Evolutionary conservation across 1,140 invertebrate species (phyloP), one percentile per base, ranked within the genome.

Genomic region (Drosophila eugracilis): DNA sequence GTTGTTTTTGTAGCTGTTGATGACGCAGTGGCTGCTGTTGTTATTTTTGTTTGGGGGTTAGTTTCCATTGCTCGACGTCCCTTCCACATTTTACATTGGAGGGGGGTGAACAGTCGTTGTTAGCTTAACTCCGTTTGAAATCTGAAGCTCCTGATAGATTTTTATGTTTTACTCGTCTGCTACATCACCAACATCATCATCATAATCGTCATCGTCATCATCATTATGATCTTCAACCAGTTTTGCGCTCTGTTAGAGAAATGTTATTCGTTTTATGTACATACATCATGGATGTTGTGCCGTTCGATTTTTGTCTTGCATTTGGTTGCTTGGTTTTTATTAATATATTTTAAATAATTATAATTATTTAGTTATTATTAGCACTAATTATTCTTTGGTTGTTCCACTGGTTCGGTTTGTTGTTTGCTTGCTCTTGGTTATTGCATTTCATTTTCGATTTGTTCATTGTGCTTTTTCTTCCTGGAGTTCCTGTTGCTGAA

Each of bases 371-470:
- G 78, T 78, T 76, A 75, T 71, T 84, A 90, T 88, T 91, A 89
- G 89, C 89, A 90, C 83, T 91, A 91, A 90, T 81, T 83, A 90
- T 89, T 91, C 90, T 91, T 91, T 91, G 90, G 90, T 90, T 90
- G 81, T 75, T 90, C 84, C 84, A 91, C 90, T 90, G 90, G 90
- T 90, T 91, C 76, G 79, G 80, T 85, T 90, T 65, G 78, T 72
- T 50, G 39, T 73, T 70, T 84, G 47, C 74, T 70, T 42, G 78
- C 69, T 83, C 72, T 83, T 90, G 65, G 63, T 84, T 83, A 75
- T 83, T 73, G 67, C 54, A 60, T 65, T 63, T 47, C 28, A 17
- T 21, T 54, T 74, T 83, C 30, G 49, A 53, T 52, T 73, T 86
- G 84, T 76, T 88, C 86, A 78, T 78, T 89, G 74, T 83, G 83